phyloP scores from a whole-genome alignment of 2,797 vertebrate genomes.

The Nannoperca australis region DNA sequence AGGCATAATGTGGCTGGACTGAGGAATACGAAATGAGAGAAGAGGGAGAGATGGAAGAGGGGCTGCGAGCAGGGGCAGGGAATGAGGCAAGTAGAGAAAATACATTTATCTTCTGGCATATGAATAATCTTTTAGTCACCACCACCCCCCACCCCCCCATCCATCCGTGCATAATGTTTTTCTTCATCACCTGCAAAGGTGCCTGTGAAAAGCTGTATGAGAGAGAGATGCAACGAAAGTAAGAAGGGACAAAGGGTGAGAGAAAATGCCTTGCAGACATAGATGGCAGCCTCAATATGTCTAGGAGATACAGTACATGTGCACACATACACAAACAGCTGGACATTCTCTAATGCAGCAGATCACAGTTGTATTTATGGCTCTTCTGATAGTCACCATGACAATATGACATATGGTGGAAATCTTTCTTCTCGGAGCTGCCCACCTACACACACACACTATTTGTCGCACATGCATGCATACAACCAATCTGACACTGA shows the following conservation, averaged over 20 bases:
- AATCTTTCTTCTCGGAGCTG: slow-evolving; percentile 14
- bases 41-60: slow-evolving; percentile 38
- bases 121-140: slow-evolving; percentile 67
- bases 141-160: not conserved
- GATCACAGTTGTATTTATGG: slow-evolving; percentile 58
- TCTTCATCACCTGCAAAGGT: slow-evolving; percentile 68
- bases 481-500: slow-evolving; percentile 42
- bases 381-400: slow-evolving; percentile 52
- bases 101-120: slow-evolving; percentile 70
- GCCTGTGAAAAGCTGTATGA: slow-evolving; percentile 52
- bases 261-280: slow-evolving; percentile 38
- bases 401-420: slow-evolving; percentile 52
- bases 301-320: slow-evolving; percentile 17
- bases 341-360: slow-evolving; percentile 35
- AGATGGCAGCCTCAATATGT: slow-evolving; percentile 47
- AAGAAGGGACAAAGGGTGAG: slow-evolving; percentile 2
- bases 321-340: slow-evolving; percentile 26
- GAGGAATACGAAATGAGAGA: slow-evolving; percentile 66
- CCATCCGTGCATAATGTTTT: slow-evolving; percentile 65
- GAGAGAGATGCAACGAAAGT: slow-evolving; percentile 33
- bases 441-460: slow-evolving; percentile 26
- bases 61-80: slow-evolving; percentile 35
- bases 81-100: slow-evolving; percentile 63
- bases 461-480: slow-evolving; percentile 35
- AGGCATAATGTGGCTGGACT: slow-evolving; percentile 65